Evolutionary conservation across 2,888 invertebrate genomes (phyloP).

Genomic region (Eupithecia pulchellata): DNA sequence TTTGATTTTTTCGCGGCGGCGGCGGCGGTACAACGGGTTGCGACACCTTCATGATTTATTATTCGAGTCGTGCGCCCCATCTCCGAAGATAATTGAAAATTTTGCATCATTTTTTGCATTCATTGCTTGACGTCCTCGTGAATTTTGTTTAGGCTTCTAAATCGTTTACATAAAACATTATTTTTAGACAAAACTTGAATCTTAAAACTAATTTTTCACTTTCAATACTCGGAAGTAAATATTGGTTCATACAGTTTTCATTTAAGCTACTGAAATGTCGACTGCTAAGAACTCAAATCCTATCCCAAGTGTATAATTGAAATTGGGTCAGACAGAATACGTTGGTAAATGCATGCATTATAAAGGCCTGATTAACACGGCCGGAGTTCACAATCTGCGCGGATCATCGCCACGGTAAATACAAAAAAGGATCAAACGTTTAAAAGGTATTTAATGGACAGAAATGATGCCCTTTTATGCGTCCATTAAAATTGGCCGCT

Average conservation of each 20-base stretch:
- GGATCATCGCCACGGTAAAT: conserved; percentile 78
- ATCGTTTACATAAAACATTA: conserved; percentile 11
- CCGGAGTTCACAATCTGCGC: conserved; percentile 68
- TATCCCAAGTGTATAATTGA: conserved; percentile 1
- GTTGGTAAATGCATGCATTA: conserved; percentile 49
- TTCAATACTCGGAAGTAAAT: neutral
- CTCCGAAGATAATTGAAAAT: conserved; percentile 67
- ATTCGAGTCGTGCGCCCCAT: conserved; percentile 60
- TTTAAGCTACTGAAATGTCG: conserved; percentile 13
- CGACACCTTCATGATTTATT: conserved; percentile 78
- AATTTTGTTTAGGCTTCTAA: conserved; percentile 29
- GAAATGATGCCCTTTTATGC: conserved; percentile 81
- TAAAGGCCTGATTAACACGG: conserved; percentile 73
- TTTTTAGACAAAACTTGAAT: neutral
- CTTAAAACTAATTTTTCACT: neutral
- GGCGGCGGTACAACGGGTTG: conserved; percentile 74
- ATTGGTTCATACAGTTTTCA: neutral
- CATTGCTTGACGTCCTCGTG: conserved; percentile 31
- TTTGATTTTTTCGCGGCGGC: conserved; percentile 68
- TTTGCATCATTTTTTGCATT: conserved; percentile 55
- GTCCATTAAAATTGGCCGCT: conserved; percentile 81
- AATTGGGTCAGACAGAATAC: conserved; percentile 40
- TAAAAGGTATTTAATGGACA: conserved; percentile 85
- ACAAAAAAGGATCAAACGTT: conserved; percentile 84
- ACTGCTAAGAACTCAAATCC: neutral